These are phyloP conservation scores for Coelopa frigida DNA, from an alignment of 1,140 invertebrate genomes.

Conservation along the genomic window DNA sequence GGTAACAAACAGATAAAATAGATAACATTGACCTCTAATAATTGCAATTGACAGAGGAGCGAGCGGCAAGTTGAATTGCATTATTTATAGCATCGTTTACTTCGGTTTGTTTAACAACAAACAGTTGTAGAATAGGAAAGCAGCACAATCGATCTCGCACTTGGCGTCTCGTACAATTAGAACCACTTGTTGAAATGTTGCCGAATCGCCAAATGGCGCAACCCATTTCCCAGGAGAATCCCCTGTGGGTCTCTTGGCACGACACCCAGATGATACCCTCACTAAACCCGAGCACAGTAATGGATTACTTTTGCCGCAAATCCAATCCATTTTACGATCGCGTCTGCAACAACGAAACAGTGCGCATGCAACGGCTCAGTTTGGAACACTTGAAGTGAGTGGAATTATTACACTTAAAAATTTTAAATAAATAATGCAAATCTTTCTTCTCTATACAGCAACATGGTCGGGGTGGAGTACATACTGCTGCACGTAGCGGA, in stretches of 20 bases:
- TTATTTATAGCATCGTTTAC: neutral
- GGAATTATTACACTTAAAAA: neutral
- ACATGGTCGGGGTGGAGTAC: conserved; percentile 94
- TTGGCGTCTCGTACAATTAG: too few relatives aligned
- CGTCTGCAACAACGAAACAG: conserved; percentile 93
- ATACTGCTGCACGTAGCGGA: conserved; percentile 92
- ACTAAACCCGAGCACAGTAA: conserved; percentile 80
- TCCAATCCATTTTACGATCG: conserved; percentile 95
- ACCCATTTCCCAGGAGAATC: conserved; percentile 61
- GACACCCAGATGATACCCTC: conserved; percentile 89
- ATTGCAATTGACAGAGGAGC: too few relatives aligned
- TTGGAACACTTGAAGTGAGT: conserved; percentile 82
- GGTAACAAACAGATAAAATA: too few relatives aligned
- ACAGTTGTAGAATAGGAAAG: neutral
- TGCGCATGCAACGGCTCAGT: conserved; percentile 91
- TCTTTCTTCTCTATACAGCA: conserved; percentile 53
- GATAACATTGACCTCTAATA: conserved; percentile 9
- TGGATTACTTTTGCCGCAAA: conserved; percentile 94
- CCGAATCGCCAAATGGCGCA: conserved; percentile 50
- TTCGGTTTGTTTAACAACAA: conserved; percentile 8
- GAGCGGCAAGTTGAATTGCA: conserved; percentile 1
- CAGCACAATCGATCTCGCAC: too few relatives aligned
- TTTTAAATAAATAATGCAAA: neutral
- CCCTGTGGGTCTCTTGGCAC: conserved; percentile 85
- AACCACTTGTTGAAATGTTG: conserved; percentile 47